Percentiles rank a stretch among this genome's conserved stretches.
These are phyloP conservation scores for Drosophila mimica DNA, from an alignment of 2,888 invertebrate species.

Conservation along the genomic window DNA sequence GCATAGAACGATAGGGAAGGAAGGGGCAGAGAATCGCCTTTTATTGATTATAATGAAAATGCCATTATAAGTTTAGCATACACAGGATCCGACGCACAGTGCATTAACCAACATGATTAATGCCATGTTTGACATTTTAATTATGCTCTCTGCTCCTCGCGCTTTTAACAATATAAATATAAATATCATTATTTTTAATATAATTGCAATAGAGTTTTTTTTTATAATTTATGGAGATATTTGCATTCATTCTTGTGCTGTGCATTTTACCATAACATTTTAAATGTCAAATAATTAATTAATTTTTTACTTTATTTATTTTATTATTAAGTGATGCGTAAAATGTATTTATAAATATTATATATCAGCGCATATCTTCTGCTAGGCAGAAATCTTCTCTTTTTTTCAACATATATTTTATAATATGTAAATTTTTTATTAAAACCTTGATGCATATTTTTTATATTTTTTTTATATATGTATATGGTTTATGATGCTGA, in stretches of 20 bases:
- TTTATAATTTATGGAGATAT: slow-evolving; percentile 37
- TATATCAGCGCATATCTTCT: too few species aligned
- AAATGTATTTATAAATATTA: slow-evolving; percentile 9
- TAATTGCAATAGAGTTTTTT: slow-evolving; percentile 30
- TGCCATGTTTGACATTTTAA: slow-evolving; percentile 74
- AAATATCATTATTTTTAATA: slow-evolving; percentile 32
- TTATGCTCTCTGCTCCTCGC: slow-evolving; percentile 54
- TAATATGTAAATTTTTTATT: not conserved
- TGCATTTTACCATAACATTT: slow-evolving; percentile 36
- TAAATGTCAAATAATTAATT: slow-evolving; percentile 64
- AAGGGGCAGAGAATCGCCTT: slow-evolving; percentile 12
- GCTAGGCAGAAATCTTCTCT: not conserved
- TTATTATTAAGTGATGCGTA: slow-evolving; percentile 51
- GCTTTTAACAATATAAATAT: slow-evolving; percentile 44
- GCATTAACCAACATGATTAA: slow-evolving; percentile 65
- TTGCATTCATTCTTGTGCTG: slow-evolving; percentile 8
- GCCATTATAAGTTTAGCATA: slow-evolving; percentile 73
- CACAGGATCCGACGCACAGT: slow-evolving; percentile 36
- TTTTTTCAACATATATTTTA: not conserved
- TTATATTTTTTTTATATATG: too few species aligned
- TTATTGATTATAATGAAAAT: slow-evolving; percentile 77
- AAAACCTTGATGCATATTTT: not conserved
- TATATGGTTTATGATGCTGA: too few species aligned
- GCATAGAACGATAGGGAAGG: not conserved
- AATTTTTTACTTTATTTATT: not conserved